Conservation (phyloP, 2,888 invertebrate genomes). For the Noctua fimbriata region DNA sequence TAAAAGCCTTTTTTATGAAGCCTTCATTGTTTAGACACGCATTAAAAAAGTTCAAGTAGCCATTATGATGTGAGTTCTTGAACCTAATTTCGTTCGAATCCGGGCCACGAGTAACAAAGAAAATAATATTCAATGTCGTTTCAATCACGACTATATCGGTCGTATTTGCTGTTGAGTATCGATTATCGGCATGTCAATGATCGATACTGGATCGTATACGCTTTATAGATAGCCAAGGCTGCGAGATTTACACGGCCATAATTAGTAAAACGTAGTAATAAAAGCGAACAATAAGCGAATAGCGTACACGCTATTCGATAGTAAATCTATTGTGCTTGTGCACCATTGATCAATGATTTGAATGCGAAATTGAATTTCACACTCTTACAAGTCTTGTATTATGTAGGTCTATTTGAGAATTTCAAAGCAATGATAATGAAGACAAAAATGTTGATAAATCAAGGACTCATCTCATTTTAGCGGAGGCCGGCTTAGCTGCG, state of each 20-base stretch:
- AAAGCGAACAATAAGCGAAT: slow-evolving; percentile 60
- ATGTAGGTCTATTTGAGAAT: slow-evolving; percentile 24
- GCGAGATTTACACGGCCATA: slow-evolving; percentile 71
- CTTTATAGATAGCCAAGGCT: slow-evolving; percentile 72
- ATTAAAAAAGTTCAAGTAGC: slow-evolving; percentile 63
- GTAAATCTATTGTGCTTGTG: slow-evolving; percentile 53
- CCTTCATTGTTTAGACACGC: slow-evolving; percentile 63
- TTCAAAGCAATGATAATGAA: slow-evolving; percentile 39
- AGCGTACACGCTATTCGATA: slow-evolving; percentile 59
- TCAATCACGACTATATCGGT: slow-evolving; percentile 83
- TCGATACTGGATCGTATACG: slow-evolving; percentile 76
- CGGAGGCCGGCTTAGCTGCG: too few relatives aligned
- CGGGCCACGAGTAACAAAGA: slow-evolving; percentile 83
- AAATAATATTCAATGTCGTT: slow-evolving; percentile 84
- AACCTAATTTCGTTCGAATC: slow-evolving; percentile 84
- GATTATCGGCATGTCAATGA: slow-evolving; percentile 81
- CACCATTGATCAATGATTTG: slow-evolving; percentile 61
- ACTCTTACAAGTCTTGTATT: slow-evolving; percentile 50
- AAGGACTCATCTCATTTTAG: background rate
- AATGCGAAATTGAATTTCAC: slow-evolving; percentile 66
- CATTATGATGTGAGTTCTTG: slow-evolving; percentile 78
- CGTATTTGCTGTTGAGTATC: slow-evolving; percentile 78
- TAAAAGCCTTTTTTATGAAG: slow-evolving; percentile 42
- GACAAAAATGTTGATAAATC: background rate
- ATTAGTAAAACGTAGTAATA: slow-evolving; percentile 71